Conservation (phyloP, 2,888 invertebrate species). For the Chromoteleia sp. region DNA sequence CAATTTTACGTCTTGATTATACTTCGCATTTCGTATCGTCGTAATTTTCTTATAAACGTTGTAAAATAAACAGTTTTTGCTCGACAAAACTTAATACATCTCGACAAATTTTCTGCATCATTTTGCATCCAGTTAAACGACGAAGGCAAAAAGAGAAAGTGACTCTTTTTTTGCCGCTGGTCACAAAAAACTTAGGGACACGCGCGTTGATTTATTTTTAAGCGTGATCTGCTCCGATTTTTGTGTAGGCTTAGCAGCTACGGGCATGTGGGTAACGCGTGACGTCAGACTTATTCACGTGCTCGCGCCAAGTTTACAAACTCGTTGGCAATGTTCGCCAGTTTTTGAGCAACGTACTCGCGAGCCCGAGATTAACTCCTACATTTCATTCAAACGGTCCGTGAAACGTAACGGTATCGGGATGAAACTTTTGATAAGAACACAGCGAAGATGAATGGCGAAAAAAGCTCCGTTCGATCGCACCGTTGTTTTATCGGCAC, state of each 20-base stretch:
- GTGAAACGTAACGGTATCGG: slow-evolving; percentile 46
- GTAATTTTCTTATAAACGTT: too few relatives aligned
- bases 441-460: slow-evolving; percentile 23
- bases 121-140: slow-evolving; percentile 5
- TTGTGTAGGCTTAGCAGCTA: slow-evolving; percentile 62
- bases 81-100: neutral
- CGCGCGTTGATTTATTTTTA: slow-evolving; percentile 74
- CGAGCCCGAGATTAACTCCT: slow-evolving; percentile 40
- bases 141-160: slow-evolving; percentile 8
- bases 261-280: slow-evolving; percentile 43
- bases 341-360: slow-evolving; percentile 10
- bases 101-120: slow-evolving; percentile 26
- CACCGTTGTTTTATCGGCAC: slow-evolving; percentile 22
- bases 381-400: slow-evolving; percentile 56
- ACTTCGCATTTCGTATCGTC: too few relatives aligned
- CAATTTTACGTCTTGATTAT: too few relatives aligned
- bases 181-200: slow-evolving; percentile 42
- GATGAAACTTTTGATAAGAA: slow-evolving; percentile 55
- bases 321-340: slow-evolving; percentile 34
- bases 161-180: slow-evolving; percentile 13
- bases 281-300: slow-evolving; percentile 62
- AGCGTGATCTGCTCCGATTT: slow-evolving; percentile 70
- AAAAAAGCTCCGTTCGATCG: slow-evolving; percentile 6
- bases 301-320: slow-evolving; percentile 51
- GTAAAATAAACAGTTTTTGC: too few relatives aligned